Evolutionary conservation across 2,797 vertebrate genomes (phyloP).

Genomic region (Psittacula derbiana): DNA sequence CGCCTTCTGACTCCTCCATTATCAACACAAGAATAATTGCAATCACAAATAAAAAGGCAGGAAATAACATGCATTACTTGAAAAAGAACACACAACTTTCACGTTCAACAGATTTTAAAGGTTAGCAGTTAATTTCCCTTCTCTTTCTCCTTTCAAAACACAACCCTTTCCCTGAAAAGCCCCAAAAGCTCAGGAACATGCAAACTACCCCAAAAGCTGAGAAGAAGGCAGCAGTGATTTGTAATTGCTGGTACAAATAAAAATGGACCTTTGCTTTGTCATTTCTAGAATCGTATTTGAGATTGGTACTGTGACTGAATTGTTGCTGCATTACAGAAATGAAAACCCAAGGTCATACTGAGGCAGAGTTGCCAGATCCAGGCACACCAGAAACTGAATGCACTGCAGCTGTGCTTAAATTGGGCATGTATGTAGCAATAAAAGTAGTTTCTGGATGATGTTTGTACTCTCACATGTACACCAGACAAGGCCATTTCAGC

Average conservation of each 20-base stretch:
- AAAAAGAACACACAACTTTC: not conserved
- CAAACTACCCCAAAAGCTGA: not conserved
- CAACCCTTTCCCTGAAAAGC: not conserved
- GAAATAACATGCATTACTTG: slow-evolving; percentile 28
- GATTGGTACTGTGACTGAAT: not conserved
- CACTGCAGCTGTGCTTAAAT: not conserved
- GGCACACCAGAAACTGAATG: not conserved
- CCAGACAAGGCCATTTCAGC: not conserved
- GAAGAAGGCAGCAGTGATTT: not conserved
- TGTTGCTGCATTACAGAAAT: not conserved
- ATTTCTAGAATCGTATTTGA: not conserved
- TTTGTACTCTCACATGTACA: rapidly evolving
- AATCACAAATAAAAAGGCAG: slow-evolving; percentile 37
- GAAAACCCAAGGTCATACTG: not conserved
- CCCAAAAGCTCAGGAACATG: not conserved
- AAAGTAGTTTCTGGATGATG: not conserved
- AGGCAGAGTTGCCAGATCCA: not conserved
- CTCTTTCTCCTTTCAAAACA: not conserved
- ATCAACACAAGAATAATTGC: not conserved
- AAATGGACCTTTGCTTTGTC: not conserved
- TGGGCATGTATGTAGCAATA: not conserved
- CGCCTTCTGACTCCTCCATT: not conserved
- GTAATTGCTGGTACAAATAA: not conserved
- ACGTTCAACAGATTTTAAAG: not conserved
- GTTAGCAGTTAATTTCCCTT: not conserved